Evolutionary conservation across 2,888 invertebrate genomes (phyloP), one percentile per base, ranked within the genome.

Genomic region (Eupelmus urozonus): DNA sequence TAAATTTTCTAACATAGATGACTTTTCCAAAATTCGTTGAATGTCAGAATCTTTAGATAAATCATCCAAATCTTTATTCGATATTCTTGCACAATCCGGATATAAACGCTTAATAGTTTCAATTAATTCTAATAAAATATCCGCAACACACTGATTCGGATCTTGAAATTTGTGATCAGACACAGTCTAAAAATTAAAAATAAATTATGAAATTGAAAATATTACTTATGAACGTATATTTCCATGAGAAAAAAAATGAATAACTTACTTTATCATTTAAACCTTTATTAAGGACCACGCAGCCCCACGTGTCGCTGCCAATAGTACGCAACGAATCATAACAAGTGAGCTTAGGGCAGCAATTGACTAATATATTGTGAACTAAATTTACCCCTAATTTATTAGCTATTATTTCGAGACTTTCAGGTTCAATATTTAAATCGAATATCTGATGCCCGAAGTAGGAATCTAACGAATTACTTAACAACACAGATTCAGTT

Each of bases 321-420:
- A 29, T 51, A 59, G 74, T 49, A 9, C 34, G 34, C 27, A 60
- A 65, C 9, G 71, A 72, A 11, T 60, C 20, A 78, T 90, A 90
- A 65, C 67, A 79, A 51, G 76, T 90, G 27, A 94, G 91, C 9
- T 92, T 93, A 0, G 95, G 95, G 82, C 95, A 95, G 84, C 94
- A 94, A 87, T 94, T 95, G 2, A 94, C 89, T 2, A 94, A 92
- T 13, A 95, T 92, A 82, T 94, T 94, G 83, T 95, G 94, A 65
- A 94, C 92, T 70, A 95, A 91, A 91, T 95, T 95, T 1, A 95
- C 92, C 86, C 94, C 94, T 20, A 95, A 88, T 82, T 93, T 93
- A 42, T 92, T 91, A 78, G 95, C 94, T 83, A 94, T 92, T 0
- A 91, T 90, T 85, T 95, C 95, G 75, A 96, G 92, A 84, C 93